A percentile compares a stretch with the other conserved stretches of the same genome.
These are phyloP conservation scores for Lathronympha strigana DNA, from an alignment of 2,888 invertebrate species.

Conservation along the genomic window DNA sequence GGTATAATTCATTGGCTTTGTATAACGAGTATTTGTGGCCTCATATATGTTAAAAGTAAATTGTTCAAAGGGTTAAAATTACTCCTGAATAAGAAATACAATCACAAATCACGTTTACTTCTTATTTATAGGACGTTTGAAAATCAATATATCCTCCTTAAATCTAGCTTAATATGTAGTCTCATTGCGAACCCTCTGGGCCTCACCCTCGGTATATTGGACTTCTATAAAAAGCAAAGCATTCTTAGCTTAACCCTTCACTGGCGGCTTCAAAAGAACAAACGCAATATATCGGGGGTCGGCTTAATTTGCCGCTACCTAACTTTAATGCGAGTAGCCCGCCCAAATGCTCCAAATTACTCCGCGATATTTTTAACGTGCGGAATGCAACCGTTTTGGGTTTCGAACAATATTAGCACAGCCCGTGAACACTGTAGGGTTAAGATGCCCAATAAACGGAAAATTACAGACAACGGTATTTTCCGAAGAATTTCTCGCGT, in stretches of 20 bases:
- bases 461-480: conserved; percentile 44
- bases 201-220: conserved; percentile 68
- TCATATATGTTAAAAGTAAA: conserved; percentile 61
- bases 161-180: conserved; percentile 12
- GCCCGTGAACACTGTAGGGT: conserved; percentile 56
- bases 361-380: conserved; percentile 81
- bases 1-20: conserved; percentile 81
- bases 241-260: conserved; percentile 85
- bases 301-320: conserved; percentile 80
- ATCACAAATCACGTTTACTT: background rate
- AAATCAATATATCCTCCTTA: conserved; percentile 13
- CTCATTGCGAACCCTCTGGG: conserved; percentile 48
- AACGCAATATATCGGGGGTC: conserved; percentile 83
- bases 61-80: conserved; percentile 42
- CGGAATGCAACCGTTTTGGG: conserved; percentile 79
- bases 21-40: conserved; percentile 70
- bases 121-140: background rate
- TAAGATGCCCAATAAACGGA: conserved; percentile 55
- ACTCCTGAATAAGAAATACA: background rate
- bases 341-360: conserved; percentile 80
- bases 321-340: conserved; percentile 78
- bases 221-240: conserved; percentile 82
- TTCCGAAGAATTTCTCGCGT: conserved; percentile 42
- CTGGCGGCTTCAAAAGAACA: conserved; percentile 82
- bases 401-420: conserved; percentile 77